Percentiles rank a stretch among this genome's conserved stretches.
Evolutionary conservation across 2,797 vertebrate species (phyloP).

Genomic region (Microchirus variegatus): DNA sequence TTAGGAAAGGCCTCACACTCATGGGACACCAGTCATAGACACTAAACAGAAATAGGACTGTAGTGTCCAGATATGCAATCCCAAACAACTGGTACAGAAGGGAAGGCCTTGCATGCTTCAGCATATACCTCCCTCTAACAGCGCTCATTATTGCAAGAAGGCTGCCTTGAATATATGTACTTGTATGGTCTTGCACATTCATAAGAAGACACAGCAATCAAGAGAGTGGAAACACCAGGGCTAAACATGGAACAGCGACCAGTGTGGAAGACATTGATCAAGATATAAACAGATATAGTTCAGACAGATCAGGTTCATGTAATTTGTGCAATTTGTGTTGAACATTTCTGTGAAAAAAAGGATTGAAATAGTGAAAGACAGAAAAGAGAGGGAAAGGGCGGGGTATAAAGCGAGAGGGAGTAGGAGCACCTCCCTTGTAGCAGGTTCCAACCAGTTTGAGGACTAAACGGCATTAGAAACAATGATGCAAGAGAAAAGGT

Average conservation of each 20-base stretch:
- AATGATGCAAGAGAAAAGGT: constrained; percentile 80
- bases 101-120: constrained; percentile 13
- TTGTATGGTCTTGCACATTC: constrained; percentile 69
- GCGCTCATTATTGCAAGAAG: constrained; percentile 40
- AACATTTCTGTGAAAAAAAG: constrained; percentile 2
- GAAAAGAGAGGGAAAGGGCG: constrained; percentile 54
- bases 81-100: background rate
- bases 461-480: constrained; percentile 81
- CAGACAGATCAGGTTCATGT: constrained; percentile 26
- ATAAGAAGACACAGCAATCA: constrained; percentile 27
- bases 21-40: constrained; percentile 45
- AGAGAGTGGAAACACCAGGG: constrained; percentile 25
- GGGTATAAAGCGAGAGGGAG: constrained; percentile 61
- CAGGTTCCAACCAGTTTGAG: constrained; percentile 84
- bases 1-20: constrained; percentile 68
- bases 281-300: constrained; percentile 9
- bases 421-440: constrained; percentile 74
- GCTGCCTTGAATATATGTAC: constrained; percentile 54
- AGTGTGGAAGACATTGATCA: constrained; percentile 15
- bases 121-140: constrained; percentile 32
- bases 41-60: constrained; percentile 31
- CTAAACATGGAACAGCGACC: constrained; percentile 25
- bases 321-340: constrained; percentile 18
- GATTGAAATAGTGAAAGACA: constrained; percentile 31
- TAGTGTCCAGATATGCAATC: constrained; percentile 38